Conservation (phyloP, 2,113 vertebrate species). For the Nerophis ophidion region DNA sequence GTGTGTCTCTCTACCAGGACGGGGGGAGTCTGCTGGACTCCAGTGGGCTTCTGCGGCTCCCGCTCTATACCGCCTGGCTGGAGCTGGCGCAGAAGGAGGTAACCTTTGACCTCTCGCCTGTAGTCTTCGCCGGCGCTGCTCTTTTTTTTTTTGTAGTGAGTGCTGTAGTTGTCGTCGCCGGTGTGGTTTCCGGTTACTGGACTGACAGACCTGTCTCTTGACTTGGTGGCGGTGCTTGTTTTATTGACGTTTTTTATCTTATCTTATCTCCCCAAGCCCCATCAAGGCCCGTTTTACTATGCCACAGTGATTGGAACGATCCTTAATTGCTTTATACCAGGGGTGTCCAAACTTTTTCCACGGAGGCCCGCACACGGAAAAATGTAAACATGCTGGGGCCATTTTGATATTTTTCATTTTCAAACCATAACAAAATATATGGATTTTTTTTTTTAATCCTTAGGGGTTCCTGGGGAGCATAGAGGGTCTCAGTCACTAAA, state of each 20-base stretch:
- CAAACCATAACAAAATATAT: too few relatives aligned
- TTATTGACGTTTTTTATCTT: neutral
- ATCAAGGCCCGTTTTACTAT: slow-evolving; percentile 12
- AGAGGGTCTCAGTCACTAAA: too few relatives aligned
- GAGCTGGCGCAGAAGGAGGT: slow-evolving; percentile 78
- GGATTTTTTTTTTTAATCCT: too few relatives aligned
- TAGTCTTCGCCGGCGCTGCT: slow-evolving; percentile 48
- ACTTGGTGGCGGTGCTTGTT: neutral
- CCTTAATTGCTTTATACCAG: slow-evolving; percentile 4
- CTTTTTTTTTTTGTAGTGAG: slow-evolving; percentile 5
- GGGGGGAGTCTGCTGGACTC: slow-evolving; percentile 76
- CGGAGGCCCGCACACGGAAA: too few relatives aligned
- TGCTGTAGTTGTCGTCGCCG: slow-evolving; percentile 7
- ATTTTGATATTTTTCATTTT: too few relatives aligned
- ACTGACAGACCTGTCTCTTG: slow-evolving; percentile 7
- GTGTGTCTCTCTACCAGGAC: slow-evolving; percentile 71
- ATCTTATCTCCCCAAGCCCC: slow-evolving; percentile 14
- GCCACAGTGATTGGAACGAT: neutral
- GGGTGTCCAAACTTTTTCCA: too few relatives aligned
- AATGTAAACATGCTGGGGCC: too few relatives aligned
- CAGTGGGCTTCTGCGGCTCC: slow-evolving; percentile 71
- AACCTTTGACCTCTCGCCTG: slow-evolving; percentile 62
- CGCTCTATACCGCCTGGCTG: slow-evolving; percentile 78
- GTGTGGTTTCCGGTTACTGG: slow-evolving; percentile 9
- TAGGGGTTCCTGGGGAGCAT: too few relatives aligned